Evolutionary conservation across 2,888 invertebrate species (phyloP).

Genomic region (Trachelus iudaicus): DNA sequence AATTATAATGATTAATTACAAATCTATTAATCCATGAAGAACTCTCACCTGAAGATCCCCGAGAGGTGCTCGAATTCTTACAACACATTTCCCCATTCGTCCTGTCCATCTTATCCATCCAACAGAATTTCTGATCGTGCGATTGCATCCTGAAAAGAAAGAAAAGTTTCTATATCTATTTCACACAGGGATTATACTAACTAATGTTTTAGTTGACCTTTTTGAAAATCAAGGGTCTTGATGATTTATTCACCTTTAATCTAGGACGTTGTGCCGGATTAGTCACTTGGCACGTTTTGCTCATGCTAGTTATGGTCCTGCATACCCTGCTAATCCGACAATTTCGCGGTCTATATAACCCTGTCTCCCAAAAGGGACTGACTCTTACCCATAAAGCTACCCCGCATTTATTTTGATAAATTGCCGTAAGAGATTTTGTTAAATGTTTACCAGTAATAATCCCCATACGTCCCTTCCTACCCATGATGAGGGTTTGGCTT

Average conservation of each 20-base stretch:
- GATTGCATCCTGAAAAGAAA: conserved; percentile 49
- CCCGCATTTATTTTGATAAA: too few species aligned
- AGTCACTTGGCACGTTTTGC: conserved; percentile 26
- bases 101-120: conserved; percentile 60
- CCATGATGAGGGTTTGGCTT: too few species aligned
- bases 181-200: too few species aligned
- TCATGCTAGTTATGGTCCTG: conserved; percentile 32
- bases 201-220: not conserved
- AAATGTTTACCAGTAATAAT: too few species aligned
- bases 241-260: conserved; percentile 39
- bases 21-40: too few species aligned
- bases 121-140: conserved; percentile 52
- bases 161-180: not conserved
- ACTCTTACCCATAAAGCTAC: too few species aligned
- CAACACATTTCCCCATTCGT: conserved; percentile 53
- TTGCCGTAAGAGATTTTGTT: too few species aligned
- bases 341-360: conserved; percentile 26
- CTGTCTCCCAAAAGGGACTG: too few species aligned
- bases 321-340: conserved; percentile 40
- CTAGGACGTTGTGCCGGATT: conserved; percentile 35
- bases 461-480: too few species aligned
- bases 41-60: conserved; percentile 50
- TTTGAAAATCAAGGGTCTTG: conserved; percentile 36
- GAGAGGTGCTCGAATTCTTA: conserved; percentile 48
- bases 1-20: too few species aligned